Evolutionary conservation across 1,140 invertebrate species (phyloP).

Genomic region (Drosophila bocqueti): DNA sequence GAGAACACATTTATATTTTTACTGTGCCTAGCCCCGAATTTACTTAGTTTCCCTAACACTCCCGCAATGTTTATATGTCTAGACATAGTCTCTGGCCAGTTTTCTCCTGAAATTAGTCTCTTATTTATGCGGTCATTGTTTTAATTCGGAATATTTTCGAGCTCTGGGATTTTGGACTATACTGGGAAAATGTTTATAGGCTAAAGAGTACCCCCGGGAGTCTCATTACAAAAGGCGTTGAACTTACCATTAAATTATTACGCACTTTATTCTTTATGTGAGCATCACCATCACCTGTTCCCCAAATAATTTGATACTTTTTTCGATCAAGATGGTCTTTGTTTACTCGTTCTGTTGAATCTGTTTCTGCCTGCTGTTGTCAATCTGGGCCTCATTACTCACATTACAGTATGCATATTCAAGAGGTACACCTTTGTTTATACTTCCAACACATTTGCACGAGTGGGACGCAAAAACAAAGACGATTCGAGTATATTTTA

Average conservation of each 20-base stretch:
- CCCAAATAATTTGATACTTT: conserved; percentile 9
- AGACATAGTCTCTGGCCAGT: conserved; percentile 5
- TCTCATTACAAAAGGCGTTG: conserved; percentile 2
- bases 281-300: not conserved
- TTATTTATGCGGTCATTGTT: conserved; percentile 44
- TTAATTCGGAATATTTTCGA: conserved; percentile 28
- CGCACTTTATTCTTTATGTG: not conserved
- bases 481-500: conserved; percentile 53
- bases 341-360: conserved; percentile 1
- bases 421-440: conserved; percentile 2
- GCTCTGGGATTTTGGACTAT: not conserved
- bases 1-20: conserved; percentile 22
- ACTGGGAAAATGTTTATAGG: not conserved
- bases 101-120: conserved; percentile 12
- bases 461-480: conserved; percentile 49
- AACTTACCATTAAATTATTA: not conserved
- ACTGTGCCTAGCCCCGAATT: conserved; percentile 20
- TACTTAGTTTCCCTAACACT: conserved; percentile 20
- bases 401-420: conserved; percentile 14
- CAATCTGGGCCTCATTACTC: conserved; percentile 5
- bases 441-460: conserved; percentile 3
- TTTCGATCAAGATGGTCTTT: conserved; percentile 5
- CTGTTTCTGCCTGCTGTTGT: not conserved
- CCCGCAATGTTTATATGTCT: conserved; percentile 15
- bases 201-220: not conserved